A percentile compares a stretch with the other conserved stretches of the same genome.
These are phyloP conservation scores for Ateles fusciceps DNA, from an alignment of 2,797 vertebrate genomes.

Conservation along the genomic window DNA sequence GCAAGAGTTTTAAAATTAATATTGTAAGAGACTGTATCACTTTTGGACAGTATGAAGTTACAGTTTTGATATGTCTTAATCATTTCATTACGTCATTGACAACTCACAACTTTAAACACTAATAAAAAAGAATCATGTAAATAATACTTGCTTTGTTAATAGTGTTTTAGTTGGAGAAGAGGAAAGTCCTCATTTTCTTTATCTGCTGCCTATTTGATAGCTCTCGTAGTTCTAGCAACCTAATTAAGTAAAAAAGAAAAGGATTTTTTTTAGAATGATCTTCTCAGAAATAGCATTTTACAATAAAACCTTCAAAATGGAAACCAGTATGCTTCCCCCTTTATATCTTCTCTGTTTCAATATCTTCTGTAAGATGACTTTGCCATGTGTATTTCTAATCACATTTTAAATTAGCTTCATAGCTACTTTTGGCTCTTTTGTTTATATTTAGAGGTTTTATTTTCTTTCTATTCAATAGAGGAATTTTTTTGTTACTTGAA, in stretches of 20 bases:
- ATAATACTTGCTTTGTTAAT: not conserved
- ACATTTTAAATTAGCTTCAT: not conserved
- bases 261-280: not conserved
- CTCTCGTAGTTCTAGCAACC: not conserved
- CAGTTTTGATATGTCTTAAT: constrained; percentile 6
- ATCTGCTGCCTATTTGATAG: not conserved
- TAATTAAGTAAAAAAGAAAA: not conserved
- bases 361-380: not conserved
- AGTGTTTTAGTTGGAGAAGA: not conserved
- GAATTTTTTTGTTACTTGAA: not conserved
- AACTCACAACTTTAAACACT: not conserved
- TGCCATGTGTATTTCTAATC: not conserved
- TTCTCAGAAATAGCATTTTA: not conserved
- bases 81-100: not conserved
- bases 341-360: not conserved
- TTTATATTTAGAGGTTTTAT: constrained; percentile 1
- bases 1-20: constrained; percentile 8
- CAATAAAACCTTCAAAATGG: constrained; percentile 22
- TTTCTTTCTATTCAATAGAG: not conserved
- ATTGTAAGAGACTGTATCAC: not conserved
- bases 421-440: not conserved
- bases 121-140: not conserved
- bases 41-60: not conserved
- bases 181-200: not conserved
- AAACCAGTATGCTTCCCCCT: not conserved